Percentiles rank a stretch among this genome's conserved stretches.
These are phyloP conservation scores for Altica lythri DNA, from an alignment of 2,888 invertebrate genomes.

Conservation along the genomic window DNA sequence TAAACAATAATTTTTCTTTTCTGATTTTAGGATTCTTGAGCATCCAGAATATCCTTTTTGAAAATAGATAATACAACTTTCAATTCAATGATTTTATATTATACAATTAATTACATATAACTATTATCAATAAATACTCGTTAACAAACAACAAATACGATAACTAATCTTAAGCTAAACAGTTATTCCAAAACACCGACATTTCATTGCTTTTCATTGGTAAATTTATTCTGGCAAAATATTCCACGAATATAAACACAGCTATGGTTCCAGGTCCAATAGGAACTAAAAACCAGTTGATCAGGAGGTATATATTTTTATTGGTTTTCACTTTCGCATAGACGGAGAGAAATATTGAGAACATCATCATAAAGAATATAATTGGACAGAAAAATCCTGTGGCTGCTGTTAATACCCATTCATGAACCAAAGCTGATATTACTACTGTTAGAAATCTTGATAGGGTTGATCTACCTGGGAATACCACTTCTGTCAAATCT, in stretches of 20 bases:
- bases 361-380: not conserved
- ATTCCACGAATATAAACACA: not conserved
- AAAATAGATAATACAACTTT: not conserved
- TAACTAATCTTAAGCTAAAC: not conserved
- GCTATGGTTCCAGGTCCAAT: not conserved
- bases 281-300: not conserved
- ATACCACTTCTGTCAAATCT: slow-evolving; percentile 62
- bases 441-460: slow-evolving; percentile 71
- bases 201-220: not conserved
- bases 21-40: slow-evolving; percentile 18
- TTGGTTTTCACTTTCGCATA: not conserved
- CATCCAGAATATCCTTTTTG: slow-evolving; percentile 34
- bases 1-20: not conserved
- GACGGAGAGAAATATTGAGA: not conserved
- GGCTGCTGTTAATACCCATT: slow-evolving; percentile 64
- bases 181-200: not conserved
- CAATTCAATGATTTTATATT: not conserved
- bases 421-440: slow-evolving; percentile 85
- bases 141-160: too few species aligned
- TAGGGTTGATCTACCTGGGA: slow-evolving; percentile 56
- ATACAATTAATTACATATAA: not conserved
- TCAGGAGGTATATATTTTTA: not conserved
- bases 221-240: slow-evolving; percentile 5
- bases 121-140: not conserved
- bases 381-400: not conserved